Evolutionary conservation across 2,797 vertebrate species (phyloP).

Genomic region (Enteromius paludinosus): DNA sequence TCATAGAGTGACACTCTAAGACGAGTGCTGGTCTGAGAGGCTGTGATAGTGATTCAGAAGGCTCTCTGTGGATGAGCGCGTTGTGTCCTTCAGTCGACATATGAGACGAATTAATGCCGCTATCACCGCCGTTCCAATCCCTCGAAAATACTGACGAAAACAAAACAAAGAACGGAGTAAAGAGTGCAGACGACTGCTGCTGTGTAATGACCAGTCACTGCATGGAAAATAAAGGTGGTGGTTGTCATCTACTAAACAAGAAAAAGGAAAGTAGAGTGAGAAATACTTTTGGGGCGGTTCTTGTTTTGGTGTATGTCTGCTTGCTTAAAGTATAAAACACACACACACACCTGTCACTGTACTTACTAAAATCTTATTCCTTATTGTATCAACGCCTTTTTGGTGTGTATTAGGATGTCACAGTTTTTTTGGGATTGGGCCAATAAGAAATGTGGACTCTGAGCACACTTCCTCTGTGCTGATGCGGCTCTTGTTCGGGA

Average conservation of each 20-base stretch:
- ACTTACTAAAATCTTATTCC: not conserved
- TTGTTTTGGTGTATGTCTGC: not conserved
- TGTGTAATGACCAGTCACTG: constrained; percentile 54
- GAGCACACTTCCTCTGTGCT: constrained; percentile 46
- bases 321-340: not conserved
- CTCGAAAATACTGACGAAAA: constrained; percentile 74
- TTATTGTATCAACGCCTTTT: not conserved
- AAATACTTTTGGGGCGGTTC: not conserved
- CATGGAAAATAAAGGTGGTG: not conserved
- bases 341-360: not conserved
- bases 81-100: constrained; percentile 66
- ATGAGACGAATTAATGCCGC: constrained; percentile 74
- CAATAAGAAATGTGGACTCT: constrained; percentile 2
- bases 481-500: constrained; percentile 58
- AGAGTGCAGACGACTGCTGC: constrained; percentile 67
- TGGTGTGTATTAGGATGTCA: constrained; percentile 10
- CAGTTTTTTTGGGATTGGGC: not conserved
- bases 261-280: not conserved
- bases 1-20: constrained; percentile 60
- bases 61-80: constrained; percentile 59
- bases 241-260: not conserved
- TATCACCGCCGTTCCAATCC: constrained; percentile 65
- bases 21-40: constrained; percentile 55
- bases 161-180: constrained; percentile 62
- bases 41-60: constrained; percentile 72